Conservation (phyloP, 2,888 invertebrate genomes). For the Sepioteuthis lessoniana region DNA sequence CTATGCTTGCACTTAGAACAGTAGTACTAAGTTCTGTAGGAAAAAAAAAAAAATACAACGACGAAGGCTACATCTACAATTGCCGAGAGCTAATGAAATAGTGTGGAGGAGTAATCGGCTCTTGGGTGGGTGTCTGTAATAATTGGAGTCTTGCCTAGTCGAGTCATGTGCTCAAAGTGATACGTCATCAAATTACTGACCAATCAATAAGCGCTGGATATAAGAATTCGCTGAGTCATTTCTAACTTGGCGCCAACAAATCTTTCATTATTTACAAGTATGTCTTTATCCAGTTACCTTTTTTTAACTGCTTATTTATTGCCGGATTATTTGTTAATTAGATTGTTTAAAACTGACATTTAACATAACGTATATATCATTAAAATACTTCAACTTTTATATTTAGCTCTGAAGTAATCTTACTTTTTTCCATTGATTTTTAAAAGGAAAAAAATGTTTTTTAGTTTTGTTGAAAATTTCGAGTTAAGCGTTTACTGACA, state of each 20-base stretch:
- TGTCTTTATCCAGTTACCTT: not conserved
- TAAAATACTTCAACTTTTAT: not conserved
- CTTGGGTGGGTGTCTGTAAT: not conserved
- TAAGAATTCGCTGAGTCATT: not conserved
- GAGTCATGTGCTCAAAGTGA: constrained; percentile 33
- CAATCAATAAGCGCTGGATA: not conserved
- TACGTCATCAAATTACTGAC: not conserved
- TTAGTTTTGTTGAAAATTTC: not conserved
- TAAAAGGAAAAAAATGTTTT: not conserved
- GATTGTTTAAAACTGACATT: not conserved
- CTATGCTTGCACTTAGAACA: not conserved
- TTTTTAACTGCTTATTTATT: not conserved
- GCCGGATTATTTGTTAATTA: not conserved
- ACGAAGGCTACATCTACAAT: not conserved
- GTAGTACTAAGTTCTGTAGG: not conserved
- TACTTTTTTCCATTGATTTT: not conserved
- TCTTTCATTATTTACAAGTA: not conserved
- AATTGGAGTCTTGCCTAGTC: constrained; percentile 2
- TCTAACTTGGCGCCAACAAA: not conserved
- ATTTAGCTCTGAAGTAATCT: not conserved
- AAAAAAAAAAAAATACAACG: not conserved
- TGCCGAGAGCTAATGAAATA: not conserved
- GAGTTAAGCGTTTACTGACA: not conserved
- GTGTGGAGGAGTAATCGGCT: constrained; percentile 1
- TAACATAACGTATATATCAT: no score